Base-by-base conservation (phyloP, 2,888 invertebrate genomes). In the Hypsopygia costalis region DNA sequence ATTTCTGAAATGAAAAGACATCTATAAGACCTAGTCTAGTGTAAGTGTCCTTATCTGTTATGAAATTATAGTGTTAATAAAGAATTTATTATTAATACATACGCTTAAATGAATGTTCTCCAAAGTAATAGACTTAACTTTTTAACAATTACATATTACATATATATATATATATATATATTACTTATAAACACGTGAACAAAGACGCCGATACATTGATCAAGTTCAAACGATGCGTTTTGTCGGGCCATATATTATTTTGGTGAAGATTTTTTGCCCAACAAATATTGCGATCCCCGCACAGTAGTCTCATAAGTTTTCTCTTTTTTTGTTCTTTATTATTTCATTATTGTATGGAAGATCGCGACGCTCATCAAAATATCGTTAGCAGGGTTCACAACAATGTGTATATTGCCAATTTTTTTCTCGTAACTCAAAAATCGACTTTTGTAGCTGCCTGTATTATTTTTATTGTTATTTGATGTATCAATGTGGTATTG, bases 371-470 rank as follows among this genome's bases (percentile, higher is more conserved):
- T 80, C 82, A 86, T 86, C 86, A 86, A 83, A 83, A 80, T 69
- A 76, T 86, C 86, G 82, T 86, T 86, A 86, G 78, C 63, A 53
- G 52, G 61, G 52, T 43, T 46, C 58, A 53, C 51, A 60, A 71
- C 72, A 72, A 69, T 75, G 69, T 65, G 57, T 73, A 63, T 80
- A 80, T 81, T 77, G 81, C 61, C 72, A 72, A 72, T 83, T 81
- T 82, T 81, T 83, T 83, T 80, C 55, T 69, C 77, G 71, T 81
- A 78, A 77, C 56, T 81, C 80, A 79, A 82, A 79, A 77, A 75
- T 62, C 62, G 57, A 63, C 60, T 69, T 62, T 38, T 52, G 53
- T 49, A 46, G 53, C 36, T 52, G 4, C 16, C 16, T 16, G 4
- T 67, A 62, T 62, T 55, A 56, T 60, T 71, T 61, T 62, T 71